Conservation (phyloP, 2,797 vertebrate species). For the Taeniopygia guttata region DNA sequence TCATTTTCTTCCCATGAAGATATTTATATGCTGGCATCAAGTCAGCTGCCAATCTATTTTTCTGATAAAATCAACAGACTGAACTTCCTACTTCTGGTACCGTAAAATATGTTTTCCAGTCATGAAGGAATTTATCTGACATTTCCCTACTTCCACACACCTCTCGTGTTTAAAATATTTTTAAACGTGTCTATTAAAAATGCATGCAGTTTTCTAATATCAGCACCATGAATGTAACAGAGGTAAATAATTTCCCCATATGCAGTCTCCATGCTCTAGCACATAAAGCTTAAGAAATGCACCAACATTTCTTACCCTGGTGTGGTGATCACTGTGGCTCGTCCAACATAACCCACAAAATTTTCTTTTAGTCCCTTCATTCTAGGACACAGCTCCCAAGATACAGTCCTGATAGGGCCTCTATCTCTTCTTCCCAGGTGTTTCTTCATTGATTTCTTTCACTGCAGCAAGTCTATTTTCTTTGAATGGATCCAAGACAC, state of each 20-base stretch:
- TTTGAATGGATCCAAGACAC: background rate
- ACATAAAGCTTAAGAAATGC: background rate
- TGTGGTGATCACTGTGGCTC: background rate
- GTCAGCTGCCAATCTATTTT: background rate
- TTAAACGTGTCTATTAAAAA: background rate
- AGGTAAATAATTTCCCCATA: background rate
- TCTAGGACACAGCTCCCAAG: background rate
- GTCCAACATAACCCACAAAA: background rate
- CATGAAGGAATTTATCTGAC: background rate
- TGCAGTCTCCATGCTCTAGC: background rate
- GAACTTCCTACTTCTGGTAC: background rate
- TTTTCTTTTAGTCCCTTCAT: background rate
- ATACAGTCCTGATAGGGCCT: background rate
- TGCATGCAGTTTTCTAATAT: background rate
- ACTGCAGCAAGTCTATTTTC: background rate
- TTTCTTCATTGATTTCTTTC: background rate
- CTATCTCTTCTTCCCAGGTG: background rate
- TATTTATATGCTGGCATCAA: background rate
- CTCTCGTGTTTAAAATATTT: background rate
- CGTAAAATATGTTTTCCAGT: background rate
- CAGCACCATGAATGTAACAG: background rate
- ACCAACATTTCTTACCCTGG: background rate
- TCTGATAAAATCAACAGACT: background rate
- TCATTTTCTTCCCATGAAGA: background rate
- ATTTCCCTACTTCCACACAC: background rate